Base-by-base conservation (phyloP, 2,113 vertebrate species). In the Poeciliopsis retropinna region DNA sequence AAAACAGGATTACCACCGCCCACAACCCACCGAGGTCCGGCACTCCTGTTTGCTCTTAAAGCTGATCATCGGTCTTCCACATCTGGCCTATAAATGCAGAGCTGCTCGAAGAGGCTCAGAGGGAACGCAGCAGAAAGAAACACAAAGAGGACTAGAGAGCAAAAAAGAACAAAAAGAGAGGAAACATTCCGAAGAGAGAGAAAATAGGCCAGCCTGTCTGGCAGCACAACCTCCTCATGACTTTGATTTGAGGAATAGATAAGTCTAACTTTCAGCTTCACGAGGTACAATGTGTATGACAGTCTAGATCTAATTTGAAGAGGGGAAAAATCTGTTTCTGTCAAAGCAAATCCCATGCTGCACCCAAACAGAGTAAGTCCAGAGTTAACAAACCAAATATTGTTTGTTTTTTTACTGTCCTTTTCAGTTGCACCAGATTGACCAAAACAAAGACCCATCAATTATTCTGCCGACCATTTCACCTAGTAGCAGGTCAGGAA, bases 161-260 rank as follows among this genome's bases (percentile, higher is more conserved):
- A 17, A 74, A 44, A 39, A 10, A 32, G 27, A 54, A 77, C 60
- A 76, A 62, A 47, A 63, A 69, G 67, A 47, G 64, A n/a, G 60
- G 69, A 85, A 81, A 81, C 82, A 89, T 89, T 91, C 90, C 82
- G 75, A 60, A 61, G 73, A 88, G 82, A 78, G 66, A 84, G 86
- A 89, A 91, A 92, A 89, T 90, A 88, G 91, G 88, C 75, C 87
- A 89, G 78, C 34, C 37, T 1, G 86, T 88, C 87, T 85, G 81
- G 85, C 84, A 75, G 83, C 79, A 76, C 67, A 72, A 70, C 65
- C 67, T 82, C 85, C 91, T 87, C 85, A 91, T 92, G 91, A 90
- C 86, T 93, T 87, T 91, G 87, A 92, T 91, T 92, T 91, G 72
- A 91, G 81, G 81, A 87, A 83, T 12, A 89, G 89, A 92, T 90